A percentile compares a stretch with the other conserved stretches of the same genome.
Conservation (phyloP, 2,113 vertebrate genomes). For the Catharus fuscescens region DNA sequence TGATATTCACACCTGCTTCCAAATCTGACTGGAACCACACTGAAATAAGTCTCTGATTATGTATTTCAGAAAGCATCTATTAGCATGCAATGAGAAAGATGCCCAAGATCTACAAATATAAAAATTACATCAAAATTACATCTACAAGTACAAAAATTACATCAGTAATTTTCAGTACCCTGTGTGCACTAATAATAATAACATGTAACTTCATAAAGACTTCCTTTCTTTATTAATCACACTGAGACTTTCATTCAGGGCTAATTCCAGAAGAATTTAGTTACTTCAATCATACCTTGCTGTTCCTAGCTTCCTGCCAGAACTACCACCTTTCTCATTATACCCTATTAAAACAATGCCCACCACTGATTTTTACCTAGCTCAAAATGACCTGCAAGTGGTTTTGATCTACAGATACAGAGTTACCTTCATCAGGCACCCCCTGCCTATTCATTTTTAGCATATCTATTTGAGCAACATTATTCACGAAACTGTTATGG, state of each 20-base stretch:
- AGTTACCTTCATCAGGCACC: neutral
- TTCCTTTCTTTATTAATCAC: neutral
- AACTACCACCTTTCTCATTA: neutral
- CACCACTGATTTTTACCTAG: neutral
- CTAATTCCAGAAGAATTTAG: neutral
- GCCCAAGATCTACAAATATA: neutral
- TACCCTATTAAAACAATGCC: neutral
- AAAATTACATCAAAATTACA: no score
- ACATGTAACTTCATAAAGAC: neutral
- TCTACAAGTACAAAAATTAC: no score
- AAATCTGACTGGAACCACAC: neutral
- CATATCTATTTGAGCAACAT: neutral
- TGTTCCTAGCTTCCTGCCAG: neutral
- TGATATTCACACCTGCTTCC: neutral
- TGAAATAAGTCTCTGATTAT: neutral
- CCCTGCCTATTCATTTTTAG: neutral
- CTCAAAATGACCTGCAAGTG: neutral
- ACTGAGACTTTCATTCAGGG: neutral
- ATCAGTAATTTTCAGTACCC: neutral
- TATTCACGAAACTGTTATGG: neutral
- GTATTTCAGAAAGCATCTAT: neutral
- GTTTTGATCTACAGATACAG: neutral
- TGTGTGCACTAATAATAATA: neutral
- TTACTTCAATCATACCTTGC: neutral
- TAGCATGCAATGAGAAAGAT: neutral